phyloP scores from a whole-genome alignment of 2,113 vertebrate genomes.

The Grammomys dolichurus region DNA sequence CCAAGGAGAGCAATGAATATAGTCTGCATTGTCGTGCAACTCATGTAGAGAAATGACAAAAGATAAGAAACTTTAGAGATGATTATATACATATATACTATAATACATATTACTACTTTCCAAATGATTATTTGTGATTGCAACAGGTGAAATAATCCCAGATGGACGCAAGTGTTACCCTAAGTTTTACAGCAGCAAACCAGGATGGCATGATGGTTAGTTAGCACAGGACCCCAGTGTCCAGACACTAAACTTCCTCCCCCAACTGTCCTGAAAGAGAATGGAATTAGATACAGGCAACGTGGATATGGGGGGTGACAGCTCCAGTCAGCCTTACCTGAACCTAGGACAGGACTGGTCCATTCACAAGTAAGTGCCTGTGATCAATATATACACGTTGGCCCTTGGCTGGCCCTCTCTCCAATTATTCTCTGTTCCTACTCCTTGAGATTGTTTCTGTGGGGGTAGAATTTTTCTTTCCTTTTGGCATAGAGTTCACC shows the following conservation, averaged over 20 bases:
- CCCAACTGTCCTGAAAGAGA: background rate
- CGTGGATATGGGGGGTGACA: background rate
- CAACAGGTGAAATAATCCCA: background rate
- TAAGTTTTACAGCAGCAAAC: background rate
- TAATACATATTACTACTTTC: background rate
- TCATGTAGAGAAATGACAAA: background rate
- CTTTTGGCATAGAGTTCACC: conserved; percentile 42
- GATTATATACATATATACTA: background rate
- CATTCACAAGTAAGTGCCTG: background rate
- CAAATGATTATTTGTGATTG: background rate
- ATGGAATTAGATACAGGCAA: background rate
- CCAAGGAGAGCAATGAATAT: background rate
- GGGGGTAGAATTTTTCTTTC: conserved; percentile 27
- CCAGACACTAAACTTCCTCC: background rate
- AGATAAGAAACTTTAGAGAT: background rate
- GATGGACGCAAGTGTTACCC: background rate
- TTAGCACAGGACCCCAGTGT: background rate
- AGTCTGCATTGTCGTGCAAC: background rate
- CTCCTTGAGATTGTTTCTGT: conserved; percentile 49
- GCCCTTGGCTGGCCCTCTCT: background rate
- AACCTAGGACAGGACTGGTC: background rate
- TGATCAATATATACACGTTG: background rate
- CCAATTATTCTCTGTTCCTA: background rate
- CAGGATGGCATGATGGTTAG: background rate
- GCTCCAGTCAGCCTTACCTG: conserved; percentile 71